Conservation (phyloP, 2,113 vertebrate genomes). For the Cavia porcellus region DNA sequence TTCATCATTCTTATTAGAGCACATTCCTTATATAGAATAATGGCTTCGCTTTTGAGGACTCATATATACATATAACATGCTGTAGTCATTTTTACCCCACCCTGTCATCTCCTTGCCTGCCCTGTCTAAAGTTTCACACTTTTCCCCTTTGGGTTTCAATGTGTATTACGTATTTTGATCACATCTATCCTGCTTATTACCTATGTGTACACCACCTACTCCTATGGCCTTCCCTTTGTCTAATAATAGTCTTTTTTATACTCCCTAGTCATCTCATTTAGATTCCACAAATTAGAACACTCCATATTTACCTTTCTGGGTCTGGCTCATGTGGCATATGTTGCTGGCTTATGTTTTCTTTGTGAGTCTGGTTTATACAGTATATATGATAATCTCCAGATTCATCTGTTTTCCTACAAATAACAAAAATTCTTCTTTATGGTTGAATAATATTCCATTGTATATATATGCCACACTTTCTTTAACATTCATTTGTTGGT, state of each 20-base stretch:
- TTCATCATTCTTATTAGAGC: neutral
- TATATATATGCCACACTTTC: neutral
- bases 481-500: neutral
- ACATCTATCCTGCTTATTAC: neutral
- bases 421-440: neutral
- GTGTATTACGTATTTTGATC: neutral
- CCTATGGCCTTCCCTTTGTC: neutral
- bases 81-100: neutral
- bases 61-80: neutral
- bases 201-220: neutral
- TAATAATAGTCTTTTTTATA: neutral
- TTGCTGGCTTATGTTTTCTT: neutral
- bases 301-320: neutral
- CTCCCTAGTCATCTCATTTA: neutral
- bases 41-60: neutral
- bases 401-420: neutral
- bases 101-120: too few species aligned
- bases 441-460: neutral
- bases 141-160: neutral
- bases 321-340: neutral
- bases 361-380: neutral
- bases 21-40: neutral
- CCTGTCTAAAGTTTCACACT: neutral
- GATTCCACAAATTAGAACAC: neutral
- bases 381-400: neutral